Evolutionary conservation across 2,888 invertebrate species (phyloP).

Genomic region (Trilocha varians): DNA sequence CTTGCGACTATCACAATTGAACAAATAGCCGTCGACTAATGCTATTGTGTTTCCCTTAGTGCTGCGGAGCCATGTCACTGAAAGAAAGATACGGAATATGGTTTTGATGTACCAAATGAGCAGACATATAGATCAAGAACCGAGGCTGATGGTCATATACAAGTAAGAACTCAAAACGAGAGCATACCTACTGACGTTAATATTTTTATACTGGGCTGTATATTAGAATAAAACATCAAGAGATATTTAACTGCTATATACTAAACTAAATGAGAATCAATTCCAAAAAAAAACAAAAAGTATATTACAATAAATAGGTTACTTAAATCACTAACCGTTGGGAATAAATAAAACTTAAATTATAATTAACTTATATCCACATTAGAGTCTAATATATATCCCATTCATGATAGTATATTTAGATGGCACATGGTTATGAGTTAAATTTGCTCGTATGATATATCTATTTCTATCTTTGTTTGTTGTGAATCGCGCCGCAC

Average conservation of each 20-base stretch:
- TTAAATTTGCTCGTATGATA: background rate
- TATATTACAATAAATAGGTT: too few relatives aligned
- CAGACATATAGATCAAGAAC: too few relatives aligned
- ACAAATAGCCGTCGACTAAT: background rate
- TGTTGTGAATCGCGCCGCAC: background rate
- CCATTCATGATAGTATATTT: background rate
- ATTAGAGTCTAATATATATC: background rate
- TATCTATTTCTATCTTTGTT: background rate
- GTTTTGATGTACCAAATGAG: too few relatives aligned
- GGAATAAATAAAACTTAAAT: background rate
- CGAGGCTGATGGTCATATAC: too few relatives aligned
- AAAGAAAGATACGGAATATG: background rate
- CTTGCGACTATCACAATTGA: background rate
- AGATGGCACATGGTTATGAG: background rate
- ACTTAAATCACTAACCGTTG: too few relatives aligned
- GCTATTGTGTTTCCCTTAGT: background rate
- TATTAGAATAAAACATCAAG: too few relatives aligned
- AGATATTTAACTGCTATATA: too few relatives aligned
- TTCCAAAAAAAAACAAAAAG: too few relatives aligned
- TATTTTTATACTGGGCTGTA: too few relatives aligned
- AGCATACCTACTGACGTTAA: too few relatives aligned
- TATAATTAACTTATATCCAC: background rate
- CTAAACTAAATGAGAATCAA: too few relatives aligned
- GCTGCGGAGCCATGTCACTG: conserved; percentile 1
- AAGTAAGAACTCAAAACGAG: too few relatives aligned